Conservation (phyloP, 2,888 invertebrate species). For the Drosophila trichaetosa region DNA sequence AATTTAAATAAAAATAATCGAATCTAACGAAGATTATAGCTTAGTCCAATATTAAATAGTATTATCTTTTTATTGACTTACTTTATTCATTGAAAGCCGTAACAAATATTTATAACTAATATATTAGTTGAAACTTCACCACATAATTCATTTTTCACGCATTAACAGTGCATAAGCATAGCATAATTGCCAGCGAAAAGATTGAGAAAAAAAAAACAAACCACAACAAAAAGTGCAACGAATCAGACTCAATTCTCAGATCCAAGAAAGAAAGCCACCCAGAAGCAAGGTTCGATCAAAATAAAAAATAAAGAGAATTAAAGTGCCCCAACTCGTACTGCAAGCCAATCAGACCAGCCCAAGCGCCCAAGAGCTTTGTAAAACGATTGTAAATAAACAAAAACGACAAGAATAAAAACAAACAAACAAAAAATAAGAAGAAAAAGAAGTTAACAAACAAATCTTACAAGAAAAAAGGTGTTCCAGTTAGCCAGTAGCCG, state of each 20-base stretch:
- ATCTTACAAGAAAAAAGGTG: conserved; percentile 56
- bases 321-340: conserved; percentile 39
- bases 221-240: conserved; percentile 39
- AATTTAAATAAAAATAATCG: neutral
- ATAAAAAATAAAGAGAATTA: conserved; percentile 37
- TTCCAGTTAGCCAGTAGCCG: conserved; percentile 60
- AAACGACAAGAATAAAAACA: conserved; percentile 6
- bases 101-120: neutral
- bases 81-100: neutral
- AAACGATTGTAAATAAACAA: conserved; percentile 63
- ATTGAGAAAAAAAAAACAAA: neutral
- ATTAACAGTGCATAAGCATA: neutral
- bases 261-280: conserved; percentile 59
- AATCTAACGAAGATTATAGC: neutral
- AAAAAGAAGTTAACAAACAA: conserved; percentile 44
- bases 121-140: neutral
- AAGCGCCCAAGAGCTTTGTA: conserved; percentile 17
- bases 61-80: neutral
- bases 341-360: conserved; percentile 63
- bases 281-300: conserved; percentile 50
- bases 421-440: conserved; percentile 13
- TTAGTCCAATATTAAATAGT: neutral
- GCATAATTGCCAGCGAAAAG: neutral
- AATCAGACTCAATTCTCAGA: conserved; percentile 30
- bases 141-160: neutral